Evolutionary conservation across 2,888 invertebrate species (phyloP), one percentile per base, ranked within the genome.

Genomic region (Acrocera orbiculus): DNA sequence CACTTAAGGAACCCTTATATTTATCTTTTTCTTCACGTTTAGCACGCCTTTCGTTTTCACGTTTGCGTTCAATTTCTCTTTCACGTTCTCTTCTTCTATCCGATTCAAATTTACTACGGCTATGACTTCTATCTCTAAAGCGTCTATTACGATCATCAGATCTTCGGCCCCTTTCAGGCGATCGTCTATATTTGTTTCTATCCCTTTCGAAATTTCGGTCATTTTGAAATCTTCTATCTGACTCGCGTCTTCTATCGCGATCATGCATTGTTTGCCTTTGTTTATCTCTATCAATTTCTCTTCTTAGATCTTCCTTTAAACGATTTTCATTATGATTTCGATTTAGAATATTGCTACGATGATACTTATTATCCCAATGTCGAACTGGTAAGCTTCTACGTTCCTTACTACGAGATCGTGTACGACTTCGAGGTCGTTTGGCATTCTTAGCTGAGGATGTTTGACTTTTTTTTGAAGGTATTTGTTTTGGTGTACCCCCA

Each of bases 1-100:
- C 87, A 37, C 81, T 82, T 13, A 78, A 53, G 11, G 85, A 79
- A 46, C 75, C 80, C 52, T 69, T 70, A 49, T 63, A 73, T 36
- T 71, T 72, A 51, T 73, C 73, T n/a, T 56, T 60, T 20, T 54
- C 53, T 29, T 50, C 51, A 8, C 49, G 48, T 16, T 46, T 44
- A 46, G 61, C 40, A 54, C 60, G 41, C 51, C 62, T 53, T 9
- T 64, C 61, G 16, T 55, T 50, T 14, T 58, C 56, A 24, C 58
- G 46, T 5, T 45, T 44, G 44, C 52, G 45, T 30, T 53, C 50
- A 13, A 52, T 53, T 40, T 55, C 59, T 15, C 52, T 44, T 39
- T 52, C 57, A 24, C 40, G 40, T 33, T 49, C 48, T 15, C 56
- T 53, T 35, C 55, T 47, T 19, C 53, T 49, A 41, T 56, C 56